Evolutionary conservation across 2,797 vertebrate species (phyloP).

Genomic region (Pipistrellus kuhlii): DNA sequence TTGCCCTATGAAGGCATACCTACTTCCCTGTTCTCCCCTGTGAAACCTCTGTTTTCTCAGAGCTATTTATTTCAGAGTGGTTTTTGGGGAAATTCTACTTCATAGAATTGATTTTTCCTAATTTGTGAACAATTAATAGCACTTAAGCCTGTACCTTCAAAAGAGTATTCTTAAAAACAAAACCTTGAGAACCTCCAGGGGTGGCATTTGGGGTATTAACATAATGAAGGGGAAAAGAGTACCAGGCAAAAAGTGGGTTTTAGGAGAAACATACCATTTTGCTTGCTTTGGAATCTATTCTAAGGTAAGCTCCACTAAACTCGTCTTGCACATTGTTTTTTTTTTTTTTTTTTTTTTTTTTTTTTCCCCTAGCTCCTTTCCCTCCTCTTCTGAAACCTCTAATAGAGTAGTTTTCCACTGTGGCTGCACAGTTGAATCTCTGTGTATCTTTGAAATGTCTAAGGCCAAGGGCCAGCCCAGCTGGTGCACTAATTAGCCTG

Average conservation of each 20-base stretch:
- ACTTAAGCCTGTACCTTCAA: not conserved
- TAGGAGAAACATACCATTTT: not conserved
- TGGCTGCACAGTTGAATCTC: not conserved
- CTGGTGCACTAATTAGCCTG: not conserved
- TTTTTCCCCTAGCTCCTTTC: not conserved
- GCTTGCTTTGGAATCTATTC: not conserved
- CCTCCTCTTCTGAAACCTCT: not conserved
- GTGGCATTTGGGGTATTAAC: not conserved
- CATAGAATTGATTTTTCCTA: not conserved
- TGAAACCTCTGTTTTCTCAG: not conserved
- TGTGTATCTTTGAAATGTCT: not conserved
- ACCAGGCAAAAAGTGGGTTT: not conserved
- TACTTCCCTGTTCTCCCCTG: not conserved
- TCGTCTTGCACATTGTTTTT: not conserved
- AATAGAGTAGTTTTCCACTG: not conserved
- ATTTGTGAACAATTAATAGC: conserved; percentile 31
- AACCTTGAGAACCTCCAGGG: not conserved
- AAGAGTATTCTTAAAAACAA: not conserved
- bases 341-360: not conserved
- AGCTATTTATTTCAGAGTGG: not conserved
- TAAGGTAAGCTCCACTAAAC: no score
- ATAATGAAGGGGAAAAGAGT: not conserved
- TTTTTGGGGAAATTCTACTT: not conserved
- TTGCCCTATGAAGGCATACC: not conserved
- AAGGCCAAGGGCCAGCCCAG: not conserved